Conservation (phyloP, 2,888 invertebrate genomes). For the Agrochola circellaris region DNA sequence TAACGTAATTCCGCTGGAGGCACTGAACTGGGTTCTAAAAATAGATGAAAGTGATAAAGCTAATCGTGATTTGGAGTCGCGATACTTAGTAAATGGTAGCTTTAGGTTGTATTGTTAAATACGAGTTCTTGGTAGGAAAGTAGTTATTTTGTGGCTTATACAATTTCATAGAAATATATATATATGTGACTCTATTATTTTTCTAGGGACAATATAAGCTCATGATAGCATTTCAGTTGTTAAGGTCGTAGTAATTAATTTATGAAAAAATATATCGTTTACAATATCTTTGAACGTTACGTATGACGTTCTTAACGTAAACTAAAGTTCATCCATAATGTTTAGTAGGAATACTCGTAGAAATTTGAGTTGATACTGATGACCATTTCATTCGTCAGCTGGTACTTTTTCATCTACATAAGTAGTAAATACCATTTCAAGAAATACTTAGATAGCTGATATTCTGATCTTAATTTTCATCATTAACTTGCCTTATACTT, state of each 20-base stretch:
- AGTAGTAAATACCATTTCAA: not conserved
- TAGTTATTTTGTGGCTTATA: not conserved
- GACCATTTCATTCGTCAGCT: not conserved
- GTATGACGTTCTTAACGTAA: not conserved
- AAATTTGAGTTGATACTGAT: not conserved
- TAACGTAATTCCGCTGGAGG: constrained; percentile 6
- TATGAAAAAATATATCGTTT: not conserved
- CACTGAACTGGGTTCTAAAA: constrained; percentile 30
- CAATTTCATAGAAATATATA: not conserved
- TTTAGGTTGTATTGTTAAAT: constrained; percentile 8
- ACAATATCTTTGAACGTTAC: not conserved
- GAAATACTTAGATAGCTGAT: not conserved
- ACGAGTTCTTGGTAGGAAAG: not conserved
- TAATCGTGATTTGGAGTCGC: constrained; percentile 15
- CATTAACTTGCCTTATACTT: not conserved
- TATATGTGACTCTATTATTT: not conserved
- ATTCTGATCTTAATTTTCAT: not conserved
- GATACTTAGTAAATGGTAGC: constrained; percentile 26
- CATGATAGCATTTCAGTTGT: not conserved
- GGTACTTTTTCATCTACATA: not conserved
- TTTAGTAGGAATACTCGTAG: not conserved
- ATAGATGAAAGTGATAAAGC: constrained; percentile 18
- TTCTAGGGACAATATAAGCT: not conserved
- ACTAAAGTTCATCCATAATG: not conserved
- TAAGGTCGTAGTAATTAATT: not conserved